A percentile compares a stretch with the other conserved stretches of the same genome.
These are phyloP conservation scores for Lanius ludovicianus DNA, from an alignment of 2,113 vertebrate genomes.

Conservation along the genomic window DNA sequence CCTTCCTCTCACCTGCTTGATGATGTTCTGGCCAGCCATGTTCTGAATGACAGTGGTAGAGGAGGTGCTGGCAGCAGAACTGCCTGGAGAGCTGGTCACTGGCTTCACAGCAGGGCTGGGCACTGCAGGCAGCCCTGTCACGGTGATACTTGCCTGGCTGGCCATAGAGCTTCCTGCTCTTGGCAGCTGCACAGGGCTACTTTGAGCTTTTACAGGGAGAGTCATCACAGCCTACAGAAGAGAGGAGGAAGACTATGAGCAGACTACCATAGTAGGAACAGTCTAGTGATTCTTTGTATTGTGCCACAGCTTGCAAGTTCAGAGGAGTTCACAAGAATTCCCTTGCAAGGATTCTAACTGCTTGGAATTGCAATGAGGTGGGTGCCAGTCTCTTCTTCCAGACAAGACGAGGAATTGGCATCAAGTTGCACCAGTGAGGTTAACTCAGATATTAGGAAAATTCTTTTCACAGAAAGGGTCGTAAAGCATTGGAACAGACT, in stretches of 20 bases:
- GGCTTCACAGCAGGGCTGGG: conserved; percentile 81
- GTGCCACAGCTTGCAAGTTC: neutral
- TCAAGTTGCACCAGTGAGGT: neutral
- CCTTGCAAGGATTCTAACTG: neutral
- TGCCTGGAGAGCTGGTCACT: conserved; percentile 78
- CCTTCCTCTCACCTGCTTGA: conserved; percentile 86
- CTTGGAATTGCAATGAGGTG: neutral
- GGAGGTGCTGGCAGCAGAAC: conserved; percentile 73
- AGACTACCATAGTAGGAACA: neutral
- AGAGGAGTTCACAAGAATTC: neutral
- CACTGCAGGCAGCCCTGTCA: conserved; percentile 77
- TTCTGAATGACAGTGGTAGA: conserved; percentile 86
- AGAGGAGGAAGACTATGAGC: neutral
- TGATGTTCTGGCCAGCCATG: conserved; percentile 83
- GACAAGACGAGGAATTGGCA: neutral
- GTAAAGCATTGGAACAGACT: neutral
- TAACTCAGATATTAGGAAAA: neutral
- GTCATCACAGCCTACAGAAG: conserved; percentile 82
- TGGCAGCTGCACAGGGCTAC: conserved; percentile 79
- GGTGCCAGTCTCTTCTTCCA: neutral
- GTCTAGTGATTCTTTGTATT: neutral
- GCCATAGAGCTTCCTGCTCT: conserved; percentile 56
- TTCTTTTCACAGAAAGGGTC: neutral
- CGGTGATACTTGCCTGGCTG: conserved; percentile 73
- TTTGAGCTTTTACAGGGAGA: conserved; percentile 86